Conservation (phyloP, 2,888 invertebrate species). For the Agelastica alni region DNA sequence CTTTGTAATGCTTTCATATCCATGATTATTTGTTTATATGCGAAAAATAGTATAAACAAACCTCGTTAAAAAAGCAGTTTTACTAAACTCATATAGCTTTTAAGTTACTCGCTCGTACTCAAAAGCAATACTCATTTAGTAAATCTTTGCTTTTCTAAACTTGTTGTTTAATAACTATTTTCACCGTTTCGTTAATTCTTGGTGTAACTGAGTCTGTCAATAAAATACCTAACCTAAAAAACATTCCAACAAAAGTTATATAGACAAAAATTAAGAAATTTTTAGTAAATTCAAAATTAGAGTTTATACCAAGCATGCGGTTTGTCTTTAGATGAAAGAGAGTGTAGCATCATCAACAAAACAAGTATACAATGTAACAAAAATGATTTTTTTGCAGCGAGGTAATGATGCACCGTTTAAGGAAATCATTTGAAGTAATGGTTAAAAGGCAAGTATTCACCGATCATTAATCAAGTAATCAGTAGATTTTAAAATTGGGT, state of each 20-base stretch:
- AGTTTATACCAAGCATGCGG: constrained; percentile 31
- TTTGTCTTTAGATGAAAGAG: constrained; percentile 33
- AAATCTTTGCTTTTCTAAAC: too few relatives aligned
- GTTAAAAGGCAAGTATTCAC: constrained; percentile 38
- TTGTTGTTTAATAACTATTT: too few relatives aligned
- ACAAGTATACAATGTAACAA: constrained; percentile 20
- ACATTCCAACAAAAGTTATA: background rate
- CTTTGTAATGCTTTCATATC: too few relatives aligned
- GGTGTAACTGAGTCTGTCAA: constrained; percentile 5
- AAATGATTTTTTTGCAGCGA: constrained; percentile 39
- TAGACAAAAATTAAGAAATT: constrained; percentile 6
- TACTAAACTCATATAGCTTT: too few relatives aligned
- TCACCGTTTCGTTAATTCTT: too few relatives aligned
- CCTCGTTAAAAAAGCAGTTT: too few relatives aligned
- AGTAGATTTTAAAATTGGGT: background rate
- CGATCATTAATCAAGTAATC: constrained; percentile 10
- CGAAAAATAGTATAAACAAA: too few relatives aligned
- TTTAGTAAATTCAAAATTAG: constrained; percentile 9
- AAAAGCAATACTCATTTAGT: too few relatives aligned
- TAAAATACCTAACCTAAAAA: background rate
- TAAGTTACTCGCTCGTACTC: too few relatives aligned
- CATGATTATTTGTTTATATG: too few relatives aligned
- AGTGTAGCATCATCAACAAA: constrained; percentile 25
- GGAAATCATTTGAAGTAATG: constrained; percentile 39
- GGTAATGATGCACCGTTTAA: constrained; percentile 39